Evolutionary conservation across 2,888 invertebrate genomes (phyloP).

Genomic region (Dilophus febrilis): DNA sequence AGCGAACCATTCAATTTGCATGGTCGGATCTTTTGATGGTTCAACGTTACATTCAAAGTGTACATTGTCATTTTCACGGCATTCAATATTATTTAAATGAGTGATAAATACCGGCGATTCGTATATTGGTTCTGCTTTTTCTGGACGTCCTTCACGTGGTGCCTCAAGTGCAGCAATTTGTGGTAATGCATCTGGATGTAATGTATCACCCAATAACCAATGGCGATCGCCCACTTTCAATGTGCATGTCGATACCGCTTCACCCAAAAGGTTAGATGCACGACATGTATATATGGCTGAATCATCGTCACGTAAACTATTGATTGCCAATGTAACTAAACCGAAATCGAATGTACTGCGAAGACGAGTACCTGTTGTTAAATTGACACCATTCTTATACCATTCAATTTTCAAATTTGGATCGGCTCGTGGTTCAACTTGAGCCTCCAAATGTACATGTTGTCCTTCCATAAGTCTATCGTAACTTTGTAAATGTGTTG

Average conservation of each 20-base stretch:
- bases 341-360: constrained; percentile 95
- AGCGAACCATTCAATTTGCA: constrained; percentile 87
- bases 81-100: constrained; percentile 78
- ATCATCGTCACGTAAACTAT: constrained; percentile 74
- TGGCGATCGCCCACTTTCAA: constrained; percentile 78
- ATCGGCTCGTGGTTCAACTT: constrained; percentile 80
- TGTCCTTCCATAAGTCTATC: constrained; percentile 75
- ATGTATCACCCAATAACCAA: constrained; percentile 71
- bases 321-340: constrained; percentile 78
- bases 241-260: constrained; percentile 83
- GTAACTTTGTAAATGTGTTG: constrained; percentile 71
- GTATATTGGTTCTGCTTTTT: constrained; percentile 58
- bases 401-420: constrained; percentile 76
- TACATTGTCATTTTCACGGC: constrained; percentile 71
- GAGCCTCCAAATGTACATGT: constrained; percentile 72
- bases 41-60: constrained; percentile 88
- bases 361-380: constrained; percentile 75
- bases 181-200: constrained; percentile 77
- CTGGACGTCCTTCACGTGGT: constrained; percentile 47
- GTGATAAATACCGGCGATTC: constrained; percentile 80
- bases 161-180: constrained; percentile 75
- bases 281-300: constrained; percentile 92
- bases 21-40: constrained; percentile 78
- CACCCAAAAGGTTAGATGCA: constrained; percentile 82
- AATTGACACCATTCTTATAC: constrained; percentile 78